phyloP scores from a whole-genome alignment of 2,888 invertebrate species.

The Bellardia bayeri region DNA sequence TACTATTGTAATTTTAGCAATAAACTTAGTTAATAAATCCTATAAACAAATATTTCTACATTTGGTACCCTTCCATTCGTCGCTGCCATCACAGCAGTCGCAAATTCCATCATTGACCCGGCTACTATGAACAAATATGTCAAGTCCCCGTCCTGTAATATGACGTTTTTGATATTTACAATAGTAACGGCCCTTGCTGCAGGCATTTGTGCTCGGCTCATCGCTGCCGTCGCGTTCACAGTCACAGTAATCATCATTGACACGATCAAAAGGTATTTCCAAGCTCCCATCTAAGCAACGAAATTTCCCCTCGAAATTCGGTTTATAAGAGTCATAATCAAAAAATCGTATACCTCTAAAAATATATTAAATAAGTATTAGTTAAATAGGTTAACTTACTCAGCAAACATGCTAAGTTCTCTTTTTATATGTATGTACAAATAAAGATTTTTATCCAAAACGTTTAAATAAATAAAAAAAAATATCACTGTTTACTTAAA shows the following conservation, averaged over 20 bases:
- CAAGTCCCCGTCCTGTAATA: constrained; percentile 82
- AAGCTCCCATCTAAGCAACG: constrained; percentile 84
- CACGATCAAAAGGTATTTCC: constrained; percentile 85
- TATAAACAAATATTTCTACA: constrained; percentile 81
- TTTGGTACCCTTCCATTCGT: constrained; percentile 87
- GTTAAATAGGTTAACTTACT: too few relatives aligned
- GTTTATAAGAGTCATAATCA: constrained; percentile 84
- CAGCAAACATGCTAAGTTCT: too few relatives aligned
- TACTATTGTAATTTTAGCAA: background rate
- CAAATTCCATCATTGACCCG: constrained; percentile 97
- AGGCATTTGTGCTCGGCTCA: constrained; percentile 95
- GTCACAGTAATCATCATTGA: constrained; percentile 95
- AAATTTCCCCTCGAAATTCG: constrained; percentile 84
- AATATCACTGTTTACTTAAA: too few relatives aligned
- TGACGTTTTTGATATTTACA: constrained; percentile 86
- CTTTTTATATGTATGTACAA: too few relatives aligned
- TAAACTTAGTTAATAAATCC: constrained; percentile 35
- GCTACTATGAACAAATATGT: constrained; percentile 88
- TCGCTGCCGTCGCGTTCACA: constrained; percentile 90
- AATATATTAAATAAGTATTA: background rate
- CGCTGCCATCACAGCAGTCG: constrained; percentile 97
- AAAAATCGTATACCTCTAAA: constrained; percentile 83
- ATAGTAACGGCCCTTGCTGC: constrained; percentile 92
- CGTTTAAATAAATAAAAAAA: too few relatives aligned
- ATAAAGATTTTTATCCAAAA: too few relatives aligned